Percentiles rank a stretch among this genome's conserved stretches.
These are phyloP conservation scores for Dryobates pubescens DNA, from an alignment of 2,797 vertebrate species.

Conservation along the genomic window DNA sequence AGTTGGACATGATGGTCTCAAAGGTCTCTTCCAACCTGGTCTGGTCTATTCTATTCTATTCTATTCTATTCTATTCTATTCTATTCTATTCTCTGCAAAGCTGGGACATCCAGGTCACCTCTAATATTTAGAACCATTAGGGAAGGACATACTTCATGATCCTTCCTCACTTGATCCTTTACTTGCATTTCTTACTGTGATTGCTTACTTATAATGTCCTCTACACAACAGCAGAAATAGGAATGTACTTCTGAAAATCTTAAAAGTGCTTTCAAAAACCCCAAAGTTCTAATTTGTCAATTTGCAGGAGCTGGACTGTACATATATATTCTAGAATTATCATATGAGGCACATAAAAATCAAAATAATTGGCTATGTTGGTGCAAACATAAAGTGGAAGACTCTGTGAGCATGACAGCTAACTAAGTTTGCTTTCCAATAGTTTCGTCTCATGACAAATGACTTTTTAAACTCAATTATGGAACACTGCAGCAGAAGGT, in stretches of 20 bases:
- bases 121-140: not conserved
- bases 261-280: not conserved
- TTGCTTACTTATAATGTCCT: not conserved
- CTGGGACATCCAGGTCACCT: not conserved
- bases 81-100: not conserved
- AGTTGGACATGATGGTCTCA: too few species aligned
- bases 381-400: not conserved
- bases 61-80: too few species aligned
- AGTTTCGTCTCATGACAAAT: not conserved
- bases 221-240: not conserved
- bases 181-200: not conserved
- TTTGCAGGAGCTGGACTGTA: not conserved
- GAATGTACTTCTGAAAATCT: not conserved
- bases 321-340: not conserved
- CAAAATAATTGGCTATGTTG: not conserved
- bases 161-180: not conserved
- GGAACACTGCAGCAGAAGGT: not conserved
- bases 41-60: too few species aligned
- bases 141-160: not conserved
- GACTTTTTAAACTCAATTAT: constrained; percentile 1
- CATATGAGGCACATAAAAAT: not conserved
- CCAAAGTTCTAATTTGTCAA: not conserved
- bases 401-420: not conserved
- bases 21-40: too few species aligned
- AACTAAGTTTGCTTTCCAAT: not conserved